phyloP scores from a whole-genome alignment of 2,888 invertebrate genomes.

The Belgica antarctica region DNA sequence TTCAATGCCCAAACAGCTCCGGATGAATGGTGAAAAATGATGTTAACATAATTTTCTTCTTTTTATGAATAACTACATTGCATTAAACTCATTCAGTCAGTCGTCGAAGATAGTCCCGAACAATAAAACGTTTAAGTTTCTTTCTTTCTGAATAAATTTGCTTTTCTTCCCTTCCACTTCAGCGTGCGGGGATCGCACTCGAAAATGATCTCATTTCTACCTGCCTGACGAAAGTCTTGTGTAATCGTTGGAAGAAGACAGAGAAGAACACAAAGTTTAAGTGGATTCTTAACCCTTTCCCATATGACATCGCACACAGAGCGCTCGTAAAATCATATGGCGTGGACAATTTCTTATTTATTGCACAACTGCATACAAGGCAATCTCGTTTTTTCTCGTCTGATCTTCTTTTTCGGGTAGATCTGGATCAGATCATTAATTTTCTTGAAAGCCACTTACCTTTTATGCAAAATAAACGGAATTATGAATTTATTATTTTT shows the following conservation, averaged over 20 bases:
- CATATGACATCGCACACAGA: slow-evolving; percentile 24
- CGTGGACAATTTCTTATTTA: slow-evolving; percentile 42
- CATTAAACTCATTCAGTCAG: neutral
- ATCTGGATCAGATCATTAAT: slow-evolving; percentile 41
- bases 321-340: slow-evolving; percentile 12
- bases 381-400: slow-evolving; percentile 14
- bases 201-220: slow-evolving; percentile 21
- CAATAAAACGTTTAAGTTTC: neutral
- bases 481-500: slow-evolving; percentile 7
- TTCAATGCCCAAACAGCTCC: neutral
- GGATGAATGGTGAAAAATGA: slow-evolving; percentile 6
- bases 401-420: neutral
- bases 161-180: neutral
- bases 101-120: neutral
- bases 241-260: no score
- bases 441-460: slow-evolving; percentile 38
- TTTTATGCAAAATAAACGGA: slow-evolving; percentile 21
- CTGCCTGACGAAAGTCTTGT: no score
- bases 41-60: slow-evolving; percentile 26
- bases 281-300: slow-evolving; percentile 8
- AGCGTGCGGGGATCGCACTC: neutral
- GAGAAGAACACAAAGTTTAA: neutral
- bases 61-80: slow-evolving; percentile 16
- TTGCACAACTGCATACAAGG: slow-evolving; percentile 21
- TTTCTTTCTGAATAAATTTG: slow-evolving; percentile 20